A percentile compares a stretch with the other conserved stretches of the same genome.
Evolutionary conservation across 2,113 vertebrate genomes (phyloP).

Genomic region (Gyps fulvus): DNA sequence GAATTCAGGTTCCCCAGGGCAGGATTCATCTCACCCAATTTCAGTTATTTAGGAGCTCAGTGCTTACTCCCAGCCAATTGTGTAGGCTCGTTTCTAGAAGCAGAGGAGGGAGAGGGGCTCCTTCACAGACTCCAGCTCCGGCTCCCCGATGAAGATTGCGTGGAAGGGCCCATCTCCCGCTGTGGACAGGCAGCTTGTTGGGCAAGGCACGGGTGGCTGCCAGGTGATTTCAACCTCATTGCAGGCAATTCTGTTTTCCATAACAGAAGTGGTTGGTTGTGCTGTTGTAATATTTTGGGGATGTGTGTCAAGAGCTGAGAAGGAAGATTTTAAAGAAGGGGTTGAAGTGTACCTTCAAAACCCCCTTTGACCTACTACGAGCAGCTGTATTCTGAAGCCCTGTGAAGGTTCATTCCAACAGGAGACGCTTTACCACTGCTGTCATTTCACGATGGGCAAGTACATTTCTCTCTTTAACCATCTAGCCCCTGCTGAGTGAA

Average conservation of each 20-base stretch:
- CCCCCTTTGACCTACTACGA: not conserved
- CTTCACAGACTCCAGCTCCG: not conserved
- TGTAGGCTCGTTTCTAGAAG: not conserved
- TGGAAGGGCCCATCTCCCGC: not conserved
- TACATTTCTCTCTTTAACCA: not conserved
- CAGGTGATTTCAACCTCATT: not conserved
- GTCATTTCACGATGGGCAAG: rapidly evolving
- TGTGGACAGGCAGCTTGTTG: not conserved
- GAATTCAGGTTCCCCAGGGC: not conserved
- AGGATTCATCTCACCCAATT: not conserved
- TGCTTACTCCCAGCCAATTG: not conserved
- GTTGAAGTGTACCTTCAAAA: not conserved
- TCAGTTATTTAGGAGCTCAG: not conserved
- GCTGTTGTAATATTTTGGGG: not conserved
- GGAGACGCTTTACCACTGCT: not conserved
- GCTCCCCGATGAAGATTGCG: not conserved
- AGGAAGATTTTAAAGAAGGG: not conserved
- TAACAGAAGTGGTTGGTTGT: not conserved
- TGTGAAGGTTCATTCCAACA: not conserved
- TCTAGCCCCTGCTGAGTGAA: not conserved
- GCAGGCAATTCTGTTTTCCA: not conserved
- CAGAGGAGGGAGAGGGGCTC: not conserved
- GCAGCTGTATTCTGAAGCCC: not conserved
- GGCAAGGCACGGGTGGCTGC: not conserved
- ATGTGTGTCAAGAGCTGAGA: not conserved